Conservation (phyloP, 2,797 vertebrate species). For the Anguilla anguilla region DNA sequence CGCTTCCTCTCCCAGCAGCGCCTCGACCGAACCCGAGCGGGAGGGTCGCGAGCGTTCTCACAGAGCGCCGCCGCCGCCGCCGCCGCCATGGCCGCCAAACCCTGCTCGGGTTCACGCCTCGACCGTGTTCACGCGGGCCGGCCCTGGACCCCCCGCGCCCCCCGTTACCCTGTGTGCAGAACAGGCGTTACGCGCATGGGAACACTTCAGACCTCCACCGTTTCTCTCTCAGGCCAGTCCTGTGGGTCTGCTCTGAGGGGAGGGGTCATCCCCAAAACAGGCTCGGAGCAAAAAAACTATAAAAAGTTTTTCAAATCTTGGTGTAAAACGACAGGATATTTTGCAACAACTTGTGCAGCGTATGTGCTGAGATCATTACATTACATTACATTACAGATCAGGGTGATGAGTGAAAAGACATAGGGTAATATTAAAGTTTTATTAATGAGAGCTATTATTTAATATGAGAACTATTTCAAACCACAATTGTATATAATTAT, state of each 20-base stretch:
- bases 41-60: slow-evolving; percentile 4
- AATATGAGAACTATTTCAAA: too few relatives aligned
- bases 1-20: slow-evolving; percentile 14
- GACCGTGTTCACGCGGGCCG: background rate
- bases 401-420: too few relatives aligned
- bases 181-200: background rate
- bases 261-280: background rate
- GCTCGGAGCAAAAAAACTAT: background rate
- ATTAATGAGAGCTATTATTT: too few relatives aligned
- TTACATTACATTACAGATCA: too few relatives aligned
- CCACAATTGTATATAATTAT: too few relatives aligned
- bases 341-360: too few relatives aligned
- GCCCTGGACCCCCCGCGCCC: background rate
- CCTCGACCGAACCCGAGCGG: background rate
- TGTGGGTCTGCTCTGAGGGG: too few relatives aligned
- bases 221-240: too few relatives aligned
- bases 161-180: background rate
- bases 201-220: background rate
- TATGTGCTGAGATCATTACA: too few relatives aligned
- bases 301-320: background rate
- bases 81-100: too few relatives aligned
- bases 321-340: too few relatives aligned
- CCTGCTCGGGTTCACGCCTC: background rate
- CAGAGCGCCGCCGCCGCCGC: background rate
- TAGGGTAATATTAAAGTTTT: too few relatives aligned